Evolutionary conservation across 2,797 vertebrate species (phyloP).

Genomic region (Diplodus sargus): DNA sequence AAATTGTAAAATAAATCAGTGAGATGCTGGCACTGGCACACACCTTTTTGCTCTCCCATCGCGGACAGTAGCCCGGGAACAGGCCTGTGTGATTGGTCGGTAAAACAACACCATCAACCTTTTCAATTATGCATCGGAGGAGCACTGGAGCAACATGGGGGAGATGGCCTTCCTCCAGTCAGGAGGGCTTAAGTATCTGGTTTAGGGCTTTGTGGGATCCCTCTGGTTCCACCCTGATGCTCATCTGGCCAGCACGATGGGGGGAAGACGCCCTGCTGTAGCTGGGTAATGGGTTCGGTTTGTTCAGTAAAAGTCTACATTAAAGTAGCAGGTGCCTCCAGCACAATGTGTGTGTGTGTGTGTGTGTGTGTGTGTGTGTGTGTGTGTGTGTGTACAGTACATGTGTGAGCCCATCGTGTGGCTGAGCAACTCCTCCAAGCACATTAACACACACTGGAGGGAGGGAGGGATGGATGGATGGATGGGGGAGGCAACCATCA

Average conservation of each 20-base stretch:
- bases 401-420: slow-evolving; percentile 8
- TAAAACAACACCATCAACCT: slow-evolving; percentile 35
- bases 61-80: background rate
- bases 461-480: slow-evolving; percentile 5
- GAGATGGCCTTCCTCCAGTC: slow-evolving; percentile 12
- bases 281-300: slow-evolving; percentile 15
- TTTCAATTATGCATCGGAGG: slow-evolving; percentile 57
- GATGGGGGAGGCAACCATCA: slow-evolving; percentile 41
- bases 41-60: background rate
- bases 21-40: slow-evolving; percentile 10
- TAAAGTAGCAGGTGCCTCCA: slow-evolving; percentile 2
- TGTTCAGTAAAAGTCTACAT: slow-evolving; percentile 25
- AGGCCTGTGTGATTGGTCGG: slow-evolving; percentile 15
- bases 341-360: background rate
- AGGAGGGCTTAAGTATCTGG: slow-evolving; percentile 8
- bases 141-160: slow-evolving; percentile 29
- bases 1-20: slow-evolving; percentile 6
- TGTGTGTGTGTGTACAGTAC: slow-evolving; percentile 2
- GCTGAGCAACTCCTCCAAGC: slow-evolving; percentile 14
- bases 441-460: slow-evolving; percentile 32
- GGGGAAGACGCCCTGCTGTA: slow-evolving; percentile 5
- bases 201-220: slow-evolving; percentile 6
- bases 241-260: background rate
- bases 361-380: slow-evolving; percentile 4
- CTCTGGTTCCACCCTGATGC: slow-evolving; percentile 19